These are phyloP conservation scores for Halocaridina rubra DNA, from an alignment of 2,888 invertebrate genomes.

Conservation along the genomic window DNA sequence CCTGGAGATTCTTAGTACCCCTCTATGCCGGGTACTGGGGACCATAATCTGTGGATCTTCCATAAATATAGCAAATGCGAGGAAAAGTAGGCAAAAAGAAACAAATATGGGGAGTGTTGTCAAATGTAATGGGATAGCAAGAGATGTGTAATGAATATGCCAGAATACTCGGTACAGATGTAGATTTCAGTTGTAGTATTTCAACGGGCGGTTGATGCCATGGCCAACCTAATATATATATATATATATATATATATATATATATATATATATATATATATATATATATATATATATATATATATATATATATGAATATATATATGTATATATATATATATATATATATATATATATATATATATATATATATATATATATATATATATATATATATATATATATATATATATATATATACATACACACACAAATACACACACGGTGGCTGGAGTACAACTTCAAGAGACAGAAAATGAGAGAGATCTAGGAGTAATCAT, in stretches of 20 bases:
- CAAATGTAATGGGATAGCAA: no score
- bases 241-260: background rate
- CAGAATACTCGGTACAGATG: no score
- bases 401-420: constrained; percentile 8
- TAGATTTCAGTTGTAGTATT: background rate
- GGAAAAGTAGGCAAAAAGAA: no score
- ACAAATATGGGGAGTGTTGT: no score
- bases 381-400: constrained; percentile 2
- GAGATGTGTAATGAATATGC: no score
- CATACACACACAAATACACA: background rate
- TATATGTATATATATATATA: constrained; percentile 4
- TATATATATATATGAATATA: background rate
- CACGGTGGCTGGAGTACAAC: no score
- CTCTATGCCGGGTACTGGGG: no score
- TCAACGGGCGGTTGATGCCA: background rate
- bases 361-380: background rate
- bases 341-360: background rate
- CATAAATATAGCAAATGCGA: no score
- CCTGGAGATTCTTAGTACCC: no score
- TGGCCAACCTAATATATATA: background rate
- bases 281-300: constrained; percentile 8
- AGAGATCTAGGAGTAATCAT: no score
- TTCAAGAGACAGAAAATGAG: no score
- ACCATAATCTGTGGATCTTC: no score
- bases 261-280: constrained; percentile 8